Conservation (phyloP, 1,140 invertebrate genomes). For the Dreissena rostriformis region DNA sequence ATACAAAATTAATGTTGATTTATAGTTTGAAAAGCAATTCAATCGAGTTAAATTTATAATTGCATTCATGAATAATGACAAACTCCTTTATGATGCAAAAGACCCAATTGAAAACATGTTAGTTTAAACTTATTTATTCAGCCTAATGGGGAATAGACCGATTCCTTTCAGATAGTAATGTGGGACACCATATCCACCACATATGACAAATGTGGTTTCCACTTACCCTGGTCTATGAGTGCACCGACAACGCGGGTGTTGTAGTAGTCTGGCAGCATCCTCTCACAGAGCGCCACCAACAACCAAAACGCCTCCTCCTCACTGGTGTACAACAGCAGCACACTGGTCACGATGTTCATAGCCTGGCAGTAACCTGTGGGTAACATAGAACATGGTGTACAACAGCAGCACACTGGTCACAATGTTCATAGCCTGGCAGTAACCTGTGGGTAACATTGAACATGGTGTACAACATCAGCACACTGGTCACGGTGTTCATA, state of each 20-base stretch:
- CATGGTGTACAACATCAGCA: too few species aligned
- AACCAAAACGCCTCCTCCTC: constrained; percentile 99
- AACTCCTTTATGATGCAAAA: too few species aligned
- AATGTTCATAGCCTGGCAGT: constrained; percentile 4
- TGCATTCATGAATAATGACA: too few species aligned
- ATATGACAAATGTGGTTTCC: too few species aligned
- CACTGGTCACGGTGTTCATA: constrained; percentile 99
- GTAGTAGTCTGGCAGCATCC: constrained; percentile 98
- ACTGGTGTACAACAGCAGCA: constrained; percentile 95
- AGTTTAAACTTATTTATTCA: too few species aligned
- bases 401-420: neutral
- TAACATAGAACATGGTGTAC: constrained; percentile 4
- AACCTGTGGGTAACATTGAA: constrained; percentile 90
- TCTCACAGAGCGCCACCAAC: constrained; percentile 96
- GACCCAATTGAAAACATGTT: too few species aligned
- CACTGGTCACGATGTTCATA: constrained; percentile 99
- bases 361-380: constrained; percentile 94
- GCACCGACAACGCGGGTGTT: constrained; percentile 97
- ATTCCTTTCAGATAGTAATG: too few species aligned
- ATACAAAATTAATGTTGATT: too few species aligned
- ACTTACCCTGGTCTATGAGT: constrained; percentile 91
- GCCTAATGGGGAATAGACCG: too few species aligned
- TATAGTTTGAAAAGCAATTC: too few species aligned
- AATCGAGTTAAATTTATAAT: too few species aligned
- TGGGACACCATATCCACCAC: too few species aligned